Base-by-base conservation (phyloP, 2,888 invertebrate genomes). In the Apocheima hispidaria region DNA sequence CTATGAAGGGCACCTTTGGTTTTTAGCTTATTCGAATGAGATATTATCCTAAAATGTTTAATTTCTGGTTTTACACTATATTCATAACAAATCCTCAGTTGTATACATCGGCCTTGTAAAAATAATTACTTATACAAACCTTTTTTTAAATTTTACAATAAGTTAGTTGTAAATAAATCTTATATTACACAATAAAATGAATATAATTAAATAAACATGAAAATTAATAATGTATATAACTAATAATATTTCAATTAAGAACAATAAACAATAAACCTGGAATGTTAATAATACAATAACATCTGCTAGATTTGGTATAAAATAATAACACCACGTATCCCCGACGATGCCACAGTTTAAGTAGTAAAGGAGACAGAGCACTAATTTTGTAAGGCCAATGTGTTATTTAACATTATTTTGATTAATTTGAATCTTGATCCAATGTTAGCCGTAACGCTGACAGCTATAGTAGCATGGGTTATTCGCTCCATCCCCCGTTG, bases 1-100 rank as follows among this genome's bases (percentile, higher is more conserved):
- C 89, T 92, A 92, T 93, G 94, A 94, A 96, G 96, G 96, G 96
- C 96, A 96, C 96, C 96, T 96, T 96, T 96, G 96, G 96, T 96
- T 96, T 96, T 94, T 94, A 95, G 95, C 95, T 95, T 95, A 95
- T 82, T 88, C 91, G 85, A 92, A 94, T 94, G 93, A 86, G 86
- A 89, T 93, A 92, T 88, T 70, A 91, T 89, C 87, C 91, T 90
- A 91, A 87, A 62, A 87, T 89, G 88, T 91, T 93, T 88, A 84
- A 88, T 89, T 91, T 91, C 87, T 87, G 88, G 75, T 86, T 86
- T 85, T 87, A 88, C 83, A 84, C 87, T 90, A 89, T 82, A 86
- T 84, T 82, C 81, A 87, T 88, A 89, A 88, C 88, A 89, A 90
- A 87, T 88, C 87, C 83, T 81, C 83, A 82, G 79, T 48, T 87